Evolutionary conservation across 2,113 vertebrate genomes (phyloP).

Genomic region (Spheniscus mendiculus): DNA sequence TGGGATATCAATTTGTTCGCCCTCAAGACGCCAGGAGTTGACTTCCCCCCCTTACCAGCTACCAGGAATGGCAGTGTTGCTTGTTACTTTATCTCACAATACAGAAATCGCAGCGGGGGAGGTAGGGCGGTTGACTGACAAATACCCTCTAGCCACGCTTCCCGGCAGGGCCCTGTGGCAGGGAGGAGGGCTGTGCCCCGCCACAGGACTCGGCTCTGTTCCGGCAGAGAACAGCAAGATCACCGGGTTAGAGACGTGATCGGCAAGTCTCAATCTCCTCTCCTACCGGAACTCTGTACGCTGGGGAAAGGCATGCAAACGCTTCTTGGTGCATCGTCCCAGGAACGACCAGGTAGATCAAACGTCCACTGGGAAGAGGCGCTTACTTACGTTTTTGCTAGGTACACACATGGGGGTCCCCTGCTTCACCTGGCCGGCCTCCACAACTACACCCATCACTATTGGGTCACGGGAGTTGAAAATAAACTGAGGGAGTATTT

Average conservation of each 20-base stretch:
- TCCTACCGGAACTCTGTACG: background rate
- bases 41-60: background rate
- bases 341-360: background rate
- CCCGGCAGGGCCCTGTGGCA: accelerated
- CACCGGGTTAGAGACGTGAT: background rate
- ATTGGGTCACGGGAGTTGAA: conserved; percentile 99
- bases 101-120: background rate
- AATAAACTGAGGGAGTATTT: conserved; percentile 95
- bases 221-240: background rate
- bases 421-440: conserved; percentile 90
- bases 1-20: background rate
- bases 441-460: conserved; percentile 91
- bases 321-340: background rate
- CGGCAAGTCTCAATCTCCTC: background rate
- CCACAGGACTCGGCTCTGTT: background rate
- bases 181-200: accelerated
- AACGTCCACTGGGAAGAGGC: accelerated
- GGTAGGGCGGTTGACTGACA: too few relatives aligned
- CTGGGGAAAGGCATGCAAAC: accelerated
- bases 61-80: background rate
- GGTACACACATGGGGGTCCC: conserved; percentile 95
- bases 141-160: background rate
- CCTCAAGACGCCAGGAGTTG: background rate
- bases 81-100: accelerated
- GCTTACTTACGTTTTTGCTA: conserved; percentile 89